A percentile compares a stretch with the other conserved stretches of the same genome.
These are phyloP conservation scores for Strigamia crassipes DNA, from an alignment of 2,888 invertebrate species.

Conservation along the genomic window DNA sequence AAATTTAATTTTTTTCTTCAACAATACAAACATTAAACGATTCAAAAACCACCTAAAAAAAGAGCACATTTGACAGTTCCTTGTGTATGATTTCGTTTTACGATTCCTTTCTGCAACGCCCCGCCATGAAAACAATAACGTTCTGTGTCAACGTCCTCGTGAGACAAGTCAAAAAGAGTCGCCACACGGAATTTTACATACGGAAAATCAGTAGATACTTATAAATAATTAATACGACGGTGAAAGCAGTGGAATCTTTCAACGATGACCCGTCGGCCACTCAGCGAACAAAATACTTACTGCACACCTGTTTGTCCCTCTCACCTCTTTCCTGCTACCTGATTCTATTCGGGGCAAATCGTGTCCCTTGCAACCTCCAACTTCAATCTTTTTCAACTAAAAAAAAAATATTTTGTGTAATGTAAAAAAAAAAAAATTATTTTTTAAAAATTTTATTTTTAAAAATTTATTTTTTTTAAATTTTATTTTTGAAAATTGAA, in stretches of 20 bases:
- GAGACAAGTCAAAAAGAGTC: neutral
- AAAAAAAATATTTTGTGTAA: no score
- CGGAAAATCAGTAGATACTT: neutral
- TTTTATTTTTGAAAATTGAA: no score
- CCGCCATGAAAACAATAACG: neutral
- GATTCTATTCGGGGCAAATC: constrained; percentile 3
- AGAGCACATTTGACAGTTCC: no score
- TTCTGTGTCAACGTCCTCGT: constrained; percentile 3
- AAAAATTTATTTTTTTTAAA: no score
- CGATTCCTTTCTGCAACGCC: neutral
- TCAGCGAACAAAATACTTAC: neutral
- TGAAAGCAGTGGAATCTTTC: neutral
- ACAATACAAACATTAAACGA: no score
- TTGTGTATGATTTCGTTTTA: no score
- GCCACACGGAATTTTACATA: neutral
- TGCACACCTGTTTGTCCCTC: constrained; percentile 10
- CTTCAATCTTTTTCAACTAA: no score
- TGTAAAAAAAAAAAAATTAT: no score
- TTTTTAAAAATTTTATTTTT: no score
- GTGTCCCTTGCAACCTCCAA: neutral
- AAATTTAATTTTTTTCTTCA: no score
- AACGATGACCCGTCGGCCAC: neutral
- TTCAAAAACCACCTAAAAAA: no score
- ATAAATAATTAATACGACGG: neutral
- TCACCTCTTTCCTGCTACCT: neutral